Evolutionary conservation across 2,113 vertebrate species (phyloP), one percentile per base, ranked within the genome.

Genomic region (Burhinus oedicnemus): DNA sequence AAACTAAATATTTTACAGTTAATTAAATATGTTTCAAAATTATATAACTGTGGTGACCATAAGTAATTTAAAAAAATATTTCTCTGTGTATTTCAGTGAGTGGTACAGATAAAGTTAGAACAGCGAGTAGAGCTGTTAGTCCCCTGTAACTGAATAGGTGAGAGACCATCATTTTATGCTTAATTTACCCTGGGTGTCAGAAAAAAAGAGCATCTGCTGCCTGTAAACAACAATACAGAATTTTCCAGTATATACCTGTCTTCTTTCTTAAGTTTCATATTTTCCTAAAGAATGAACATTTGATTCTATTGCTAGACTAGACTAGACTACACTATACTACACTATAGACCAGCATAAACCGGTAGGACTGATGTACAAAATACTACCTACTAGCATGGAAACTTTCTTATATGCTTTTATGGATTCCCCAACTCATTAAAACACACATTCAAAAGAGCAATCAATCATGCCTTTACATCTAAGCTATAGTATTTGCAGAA

Each of bases 321-420:
- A 51, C 4, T 36, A 23, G 1, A 1, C 14, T 32, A 60, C 12
- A 25, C 12, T 25, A 9, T 15, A 3, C 4, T 30, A 14, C 7
- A 7, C 9, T 42, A 1, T 32, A 36, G 5, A 44, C 6, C 8
- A 12, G 8, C 34, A 34, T 70, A 45, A 83, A 3, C 23, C 62
- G 21, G 25, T 23, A 38, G 15, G 8, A 45, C 10, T 47, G 61
- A 47, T 64, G 6, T n/a, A 45, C 20, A 79, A 44, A 82, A 52
- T 27, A 5, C 13, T 74, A 7, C 8, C 76, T 49, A 18, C 34
- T 45, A 44, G 8, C 4, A 1, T 18, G 40, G 29, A 65, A 78
- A 7, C 1, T 84, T 91, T 89, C 34, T 4, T 9, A 25, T 20
- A 62, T 5, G 27, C 2, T 62, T 78, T 2, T 11, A 36, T 38